Conservation (phyloP, 2,888 invertebrate species). For the Cinara cedri region DNA sequence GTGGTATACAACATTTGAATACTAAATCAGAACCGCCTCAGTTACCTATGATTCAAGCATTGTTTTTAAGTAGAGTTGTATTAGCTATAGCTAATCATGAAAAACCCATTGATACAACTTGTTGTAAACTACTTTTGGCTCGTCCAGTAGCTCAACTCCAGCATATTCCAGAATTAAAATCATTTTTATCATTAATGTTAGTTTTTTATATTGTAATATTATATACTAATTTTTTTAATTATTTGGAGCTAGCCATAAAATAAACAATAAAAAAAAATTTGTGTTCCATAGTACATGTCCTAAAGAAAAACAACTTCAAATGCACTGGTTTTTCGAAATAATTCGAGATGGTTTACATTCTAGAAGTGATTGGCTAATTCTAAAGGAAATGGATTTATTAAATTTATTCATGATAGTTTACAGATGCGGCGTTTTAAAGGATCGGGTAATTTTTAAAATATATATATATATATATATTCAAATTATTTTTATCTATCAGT, state of each 20-base stretch:
- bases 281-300: neutral
- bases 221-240: neutral
- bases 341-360: constrained; percentile 78
- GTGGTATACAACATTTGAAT: constrained; percentile 35
- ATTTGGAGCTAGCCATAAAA: too few species aligned
- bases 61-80: constrained; percentile 68
- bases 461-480: neutral
- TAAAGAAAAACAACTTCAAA: constrained; percentile 63
- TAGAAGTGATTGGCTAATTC: constrained; percentile 75
- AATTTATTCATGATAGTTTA: constrained; percentile 20
- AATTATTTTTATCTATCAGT: too few species aligned
- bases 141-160: constrained; percentile 15
- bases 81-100: constrained; percentile 61
- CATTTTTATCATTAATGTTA: constrained; percentile 59
- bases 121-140: constrained; percentile 32
- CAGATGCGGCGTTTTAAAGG: neutral
- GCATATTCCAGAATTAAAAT: constrained; percentile 50
- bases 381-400: constrained; percentile 41
- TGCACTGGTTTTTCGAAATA: constrained; percentile 79
- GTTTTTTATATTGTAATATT: neutral
- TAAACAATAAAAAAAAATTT: neutral
- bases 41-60: constrained; percentile 64
- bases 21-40: constrained; percentile 27
- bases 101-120: constrained; percentile 62
- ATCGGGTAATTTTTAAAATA: constrained; percentile 20